These are phyloP conservation scores for Chouioia cunea DNA, from an alignment of 2,888 invertebrate species.

Conservation along the genomic window DNA sequence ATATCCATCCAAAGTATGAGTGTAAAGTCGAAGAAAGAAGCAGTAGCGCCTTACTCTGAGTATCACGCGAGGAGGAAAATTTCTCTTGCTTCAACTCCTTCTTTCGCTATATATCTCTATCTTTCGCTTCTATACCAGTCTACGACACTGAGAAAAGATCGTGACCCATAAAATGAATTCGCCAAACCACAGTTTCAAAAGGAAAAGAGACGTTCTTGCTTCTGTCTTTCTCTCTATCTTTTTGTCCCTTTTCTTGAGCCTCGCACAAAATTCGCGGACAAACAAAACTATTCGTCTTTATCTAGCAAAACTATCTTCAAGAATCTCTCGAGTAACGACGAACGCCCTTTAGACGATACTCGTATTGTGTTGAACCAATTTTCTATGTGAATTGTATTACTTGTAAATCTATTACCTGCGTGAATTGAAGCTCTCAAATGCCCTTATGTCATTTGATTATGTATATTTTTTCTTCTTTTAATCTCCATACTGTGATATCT, in stretches of 20 bases:
- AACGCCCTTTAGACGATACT: constrained; percentile 30
- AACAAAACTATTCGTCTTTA: constrained; percentile 64
- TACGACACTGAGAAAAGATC: constrained; percentile 27
- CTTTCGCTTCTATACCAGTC: constrained; percentile 20
- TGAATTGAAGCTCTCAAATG: not conserved
- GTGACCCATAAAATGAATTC: constrained; percentile 46
- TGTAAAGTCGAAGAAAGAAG: no score
- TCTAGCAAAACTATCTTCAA: constrained; percentile 54
- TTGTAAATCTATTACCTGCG: not conserved
- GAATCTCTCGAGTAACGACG: constrained; percentile 52
- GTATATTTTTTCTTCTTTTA: no score
- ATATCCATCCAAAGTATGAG: no score
- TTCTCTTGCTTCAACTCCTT: constrained; percentile 10
- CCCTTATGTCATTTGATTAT: no score
- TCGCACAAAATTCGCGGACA: constrained; percentile 45
- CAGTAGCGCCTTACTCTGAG: no score
- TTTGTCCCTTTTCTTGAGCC: constrained; percentile 3
- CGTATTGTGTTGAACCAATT: not conserved
- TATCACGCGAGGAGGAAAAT: constrained; percentile 3
- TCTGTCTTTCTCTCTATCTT: not conserved
- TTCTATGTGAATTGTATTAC: no score
- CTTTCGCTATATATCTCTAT: constrained; percentile 12
- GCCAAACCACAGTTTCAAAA: constrained; percentile 36
- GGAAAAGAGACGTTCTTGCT: constrained; percentile 39
- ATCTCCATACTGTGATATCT: no score